These are phyloP conservation scores for Galerucella calmariensis DNA, from an alignment of 2,888 invertebrate species.

Conservation along the genomic window DNA sequence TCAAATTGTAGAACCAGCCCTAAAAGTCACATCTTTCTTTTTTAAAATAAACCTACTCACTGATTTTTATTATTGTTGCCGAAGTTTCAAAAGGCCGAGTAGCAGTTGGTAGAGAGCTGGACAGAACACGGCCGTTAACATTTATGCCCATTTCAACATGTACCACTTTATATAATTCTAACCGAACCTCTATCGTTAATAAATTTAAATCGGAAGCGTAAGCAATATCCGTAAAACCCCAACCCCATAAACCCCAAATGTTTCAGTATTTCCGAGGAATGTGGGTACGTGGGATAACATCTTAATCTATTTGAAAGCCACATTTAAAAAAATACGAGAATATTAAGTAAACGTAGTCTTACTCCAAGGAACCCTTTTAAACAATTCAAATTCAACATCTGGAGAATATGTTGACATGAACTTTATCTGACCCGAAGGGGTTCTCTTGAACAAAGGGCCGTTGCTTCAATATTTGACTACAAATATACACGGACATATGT, in stretches of 20 bases:
- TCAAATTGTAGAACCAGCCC: no score
- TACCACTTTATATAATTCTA: constrained; percentile 20
- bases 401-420: neutral
- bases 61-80: neutral
- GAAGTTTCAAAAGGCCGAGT: neutral
- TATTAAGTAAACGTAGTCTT: neutral
- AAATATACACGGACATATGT: no score
- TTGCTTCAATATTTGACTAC: no score
- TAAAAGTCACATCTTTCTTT: no score
- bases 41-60: neutral
- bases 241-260: constrained; percentile 26
- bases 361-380: neutral
- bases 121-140: constrained; percentile 4
- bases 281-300: constrained; percentile 32
- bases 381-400: neutral
- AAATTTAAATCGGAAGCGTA: constrained; percentile 32
- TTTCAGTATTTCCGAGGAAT: constrained; percentile 24
- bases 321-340: constrained; percentile 24
- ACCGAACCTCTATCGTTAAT: constrained; percentile 27
- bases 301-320: constrained; percentile 31
- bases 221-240: constrained; percentile 24
- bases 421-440: neutral
- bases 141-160: constrained; percentile 26
- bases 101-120: constrained; percentile 7
- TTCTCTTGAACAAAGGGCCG: neutral